Evolutionary conservation across 2,113 vertebrate species (phyloP).

Genomic region (Rhegmatorhina hoffmannsi): DNA sequence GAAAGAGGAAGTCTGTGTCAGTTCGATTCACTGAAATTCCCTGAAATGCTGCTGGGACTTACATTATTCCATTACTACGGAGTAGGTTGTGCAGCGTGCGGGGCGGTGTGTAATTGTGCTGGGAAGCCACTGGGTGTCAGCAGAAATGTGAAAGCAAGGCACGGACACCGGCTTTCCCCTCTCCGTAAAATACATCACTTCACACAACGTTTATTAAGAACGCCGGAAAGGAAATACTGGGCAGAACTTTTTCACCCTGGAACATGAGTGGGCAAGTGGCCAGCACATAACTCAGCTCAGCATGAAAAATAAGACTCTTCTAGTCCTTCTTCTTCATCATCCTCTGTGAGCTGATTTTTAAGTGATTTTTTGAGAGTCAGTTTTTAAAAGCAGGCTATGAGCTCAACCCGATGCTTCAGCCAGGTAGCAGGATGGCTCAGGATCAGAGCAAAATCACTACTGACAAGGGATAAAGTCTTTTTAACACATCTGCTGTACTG

Average conservation of each 20-base stretch:
- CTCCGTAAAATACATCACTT: accelerated
- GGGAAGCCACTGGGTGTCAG: constrained; percentile 73
- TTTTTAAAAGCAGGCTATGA: background rate
- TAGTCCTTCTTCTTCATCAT: background rate
- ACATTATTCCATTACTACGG: accelerated
- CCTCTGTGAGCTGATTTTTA: background rate
- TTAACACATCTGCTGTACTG: background rate
- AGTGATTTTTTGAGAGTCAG: background rate
- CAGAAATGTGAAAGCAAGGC: constrained; percentile 36
- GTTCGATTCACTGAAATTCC: background rate
- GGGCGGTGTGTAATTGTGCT: background rate
- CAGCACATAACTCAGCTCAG: background rate
- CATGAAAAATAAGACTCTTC: background rate
- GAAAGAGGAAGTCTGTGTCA: accelerated
- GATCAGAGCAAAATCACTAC: background rate
- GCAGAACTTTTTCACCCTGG: background rate
- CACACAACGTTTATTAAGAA: background rate
- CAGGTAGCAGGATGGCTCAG: background rate
- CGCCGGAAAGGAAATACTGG: background rate
- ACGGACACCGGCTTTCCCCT: background rate
- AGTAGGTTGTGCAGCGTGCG: accelerated
- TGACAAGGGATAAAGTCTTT: background rate
- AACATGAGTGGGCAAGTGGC: background rate
- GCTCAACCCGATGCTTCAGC: background rate
- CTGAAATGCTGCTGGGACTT: background rate